Evolutionary conservation across 2,113 vertebrate genomes (phyloP), one percentile per base, ranked within the genome.

Genomic region (Candoia aspera): DNA sequence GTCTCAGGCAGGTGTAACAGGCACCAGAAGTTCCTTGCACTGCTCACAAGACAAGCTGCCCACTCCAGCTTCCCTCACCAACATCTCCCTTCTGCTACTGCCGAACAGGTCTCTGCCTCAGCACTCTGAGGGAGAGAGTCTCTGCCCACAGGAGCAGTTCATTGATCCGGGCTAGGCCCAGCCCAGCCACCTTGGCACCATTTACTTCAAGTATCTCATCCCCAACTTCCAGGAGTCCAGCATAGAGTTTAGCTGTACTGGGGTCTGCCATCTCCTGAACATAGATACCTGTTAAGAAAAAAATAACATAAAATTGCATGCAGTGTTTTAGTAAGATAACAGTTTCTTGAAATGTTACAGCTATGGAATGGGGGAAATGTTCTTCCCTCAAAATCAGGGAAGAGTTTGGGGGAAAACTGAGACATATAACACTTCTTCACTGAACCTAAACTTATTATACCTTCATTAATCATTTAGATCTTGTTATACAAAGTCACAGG

Each of bases 141-240:
- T 98, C 98, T 0, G 97, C 97, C 21, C 79, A 96, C 8, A 98
- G 97, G 97, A 99, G 98, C 92, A 99, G 97, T 91, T 98, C 92
- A 0, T 94, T 97, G 91, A 99, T 96, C 29, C 98, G 98, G 86
- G 98, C 96, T 95, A 99, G 92, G 91, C 97, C 98, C 94, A 99
- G 97, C 12, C 98, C 98, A 0, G 98, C 98, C 29, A 99, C 98
- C 0, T 97, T 98, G 53, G 97, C 98, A 0, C 99, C 98, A 0
- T 99, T 98, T 91, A 99, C 98, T 96, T 99, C 98, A 8, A 99
- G 97, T 93, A 99, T 98, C 97, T 99, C 99, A 9, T 99, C 99
- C 0, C 99, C 99, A 1, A 98, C 97, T 0, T 97, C 97, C 42
- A 99, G 97, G 37, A 99, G 98, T 60, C 99, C 99, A 0, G 97